A percentile compares a stretch with the other conserved stretches of the same genome.
phyloP scores from a whole-genome alignment of 2,797 vertebrate genomes.

The Channallabes apus region DNA sequence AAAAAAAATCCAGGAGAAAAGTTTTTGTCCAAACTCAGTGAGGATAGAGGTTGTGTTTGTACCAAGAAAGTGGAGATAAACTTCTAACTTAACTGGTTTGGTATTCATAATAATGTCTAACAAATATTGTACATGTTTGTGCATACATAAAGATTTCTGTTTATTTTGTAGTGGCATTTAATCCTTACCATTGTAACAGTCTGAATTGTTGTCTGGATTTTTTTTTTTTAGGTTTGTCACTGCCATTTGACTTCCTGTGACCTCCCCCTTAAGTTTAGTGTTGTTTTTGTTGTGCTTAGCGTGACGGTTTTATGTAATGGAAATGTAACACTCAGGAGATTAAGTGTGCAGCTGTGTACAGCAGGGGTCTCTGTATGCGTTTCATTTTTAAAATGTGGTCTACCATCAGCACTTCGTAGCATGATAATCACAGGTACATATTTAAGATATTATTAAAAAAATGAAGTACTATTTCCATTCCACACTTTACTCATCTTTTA shows the following conservation, averaged over 20 bases:
- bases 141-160: conserved; percentile 28
- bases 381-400: conserved; percentile 21
- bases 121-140: conserved; percentile 45
- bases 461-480: conserved; percentile 12
- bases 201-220: conserved; percentile 17
- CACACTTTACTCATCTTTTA: background rate
- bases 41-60: background rate
- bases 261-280: conserved; percentile 5
- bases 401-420: conserved; percentile 37
- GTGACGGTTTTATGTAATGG: conserved; percentile 26
- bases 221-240: conserved; percentile 35
- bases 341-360: background rate
- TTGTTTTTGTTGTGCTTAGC: conserved; percentile 28
- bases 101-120: conserved; percentile 47
- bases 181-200: conserved; percentile 30
- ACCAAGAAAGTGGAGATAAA: background rate
- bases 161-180: conserved; percentile 22
- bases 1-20: conserved; percentile 12
- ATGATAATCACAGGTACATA: conserved; percentile 47
- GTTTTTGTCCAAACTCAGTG: conserved; percentile 5
- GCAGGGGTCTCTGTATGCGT: background rate
- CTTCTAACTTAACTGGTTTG: conserved; percentile 26
- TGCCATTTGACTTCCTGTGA: conserved; percentile 38
- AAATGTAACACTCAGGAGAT: conserved; percentile 40
- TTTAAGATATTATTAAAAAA: conserved; percentile 23